These are phyloP conservation scores for Cephus rjabovi DNA, from an alignment of 2,888 invertebrate genomes.

Conservation along the genomic window DNA sequence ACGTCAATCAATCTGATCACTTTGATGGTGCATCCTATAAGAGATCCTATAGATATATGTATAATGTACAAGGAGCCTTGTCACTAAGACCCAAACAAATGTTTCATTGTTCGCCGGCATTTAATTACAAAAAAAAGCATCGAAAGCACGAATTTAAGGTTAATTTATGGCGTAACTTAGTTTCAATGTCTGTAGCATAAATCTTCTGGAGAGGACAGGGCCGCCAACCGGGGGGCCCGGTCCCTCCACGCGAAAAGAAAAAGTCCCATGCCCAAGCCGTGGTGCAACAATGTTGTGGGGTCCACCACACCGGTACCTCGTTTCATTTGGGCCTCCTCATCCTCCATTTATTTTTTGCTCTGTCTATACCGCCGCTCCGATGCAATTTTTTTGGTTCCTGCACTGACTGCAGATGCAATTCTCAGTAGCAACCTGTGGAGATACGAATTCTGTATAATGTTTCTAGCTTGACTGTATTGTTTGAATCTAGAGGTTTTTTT, in stretches of 20 bases:
- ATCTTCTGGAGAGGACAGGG: slow-evolving; percentile 40
- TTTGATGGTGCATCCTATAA: neutral
- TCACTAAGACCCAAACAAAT: slow-evolving; percentile 21
- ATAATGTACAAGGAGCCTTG: slow-evolving; percentile 5
- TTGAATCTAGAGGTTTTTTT: neutral
- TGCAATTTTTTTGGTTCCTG: slow-evolving; percentile 21
- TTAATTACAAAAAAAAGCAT: slow-evolving; percentile 24
- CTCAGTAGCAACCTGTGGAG: neutral
- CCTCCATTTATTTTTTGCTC: neutral
- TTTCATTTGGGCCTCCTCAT: slow-evolving; percentile 2
- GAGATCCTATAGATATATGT: neutral
- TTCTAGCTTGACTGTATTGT: neutral
- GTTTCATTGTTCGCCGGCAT: slow-evolving; percentile 23
- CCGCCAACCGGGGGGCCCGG: neutral
- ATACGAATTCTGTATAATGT: neutral
- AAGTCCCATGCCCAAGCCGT: slow-evolving; percentile 11
- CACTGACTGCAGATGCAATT: neutral
- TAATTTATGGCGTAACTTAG: slow-evolving; percentile 50
- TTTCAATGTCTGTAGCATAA: slow-evolving; percentile 47
- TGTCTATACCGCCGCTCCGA: slow-evolving; percentile 3
- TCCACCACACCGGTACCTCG: neutral
- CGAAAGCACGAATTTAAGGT: slow-evolving; percentile 24
- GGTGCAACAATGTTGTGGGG: slow-evolving; percentile 32
- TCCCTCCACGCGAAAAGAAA: slow-evolving; percentile 29
- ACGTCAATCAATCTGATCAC: neutral